phyloP scores from a whole-genome alignment of 2,113 vertebrate species.

The Girardinichthys multiradiatus region DNA sequence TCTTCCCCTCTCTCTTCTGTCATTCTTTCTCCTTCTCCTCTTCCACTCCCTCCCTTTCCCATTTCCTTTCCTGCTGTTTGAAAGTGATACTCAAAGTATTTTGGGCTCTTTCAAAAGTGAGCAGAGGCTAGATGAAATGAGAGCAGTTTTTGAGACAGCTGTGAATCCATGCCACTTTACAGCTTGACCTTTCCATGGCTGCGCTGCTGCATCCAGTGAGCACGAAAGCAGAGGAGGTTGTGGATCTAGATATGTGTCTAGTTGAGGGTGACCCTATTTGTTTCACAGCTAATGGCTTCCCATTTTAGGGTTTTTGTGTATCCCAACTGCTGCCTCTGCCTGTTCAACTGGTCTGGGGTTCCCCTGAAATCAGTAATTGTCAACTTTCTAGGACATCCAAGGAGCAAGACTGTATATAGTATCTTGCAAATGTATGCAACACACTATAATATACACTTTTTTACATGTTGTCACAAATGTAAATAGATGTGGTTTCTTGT shows the following conservation, averaged over 20 bases:
- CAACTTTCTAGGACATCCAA: slow-evolving; percentile 8
- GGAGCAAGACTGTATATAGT: background rate
- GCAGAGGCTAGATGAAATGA: slow-evolving; percentile 57
- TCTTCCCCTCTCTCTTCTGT: slow-evolving; percentile 17
- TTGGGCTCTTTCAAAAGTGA: slow-evolving; percentile 64
- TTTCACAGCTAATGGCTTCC: slow-evolving; percentile 53
- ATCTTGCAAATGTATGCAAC: background rate
- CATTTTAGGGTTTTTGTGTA: slow-evolving; percentile 39
- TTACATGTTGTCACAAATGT: too few relatives aligned
- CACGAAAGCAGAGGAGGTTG: slow-evolving; percentile 46
- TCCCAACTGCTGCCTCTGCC: slow-evolving; percentile 45
- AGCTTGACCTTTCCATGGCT: slow-evolving; percentile 55
- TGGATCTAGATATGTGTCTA: slow-evolving; percentile 36
- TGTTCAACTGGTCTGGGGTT: slow-evolving; percentile 40
- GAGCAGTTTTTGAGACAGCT: slow-evolving; percentile 62
- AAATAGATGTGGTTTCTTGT: too few relatives aligned
- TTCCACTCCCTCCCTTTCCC: slow-evolving; percentile 19
- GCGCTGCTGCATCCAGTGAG: slow-evolving; percentile 32
- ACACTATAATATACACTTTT: too few relatives aligned
- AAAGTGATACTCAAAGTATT: slow-evolving; percentile 68
- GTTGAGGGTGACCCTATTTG: slow-evolving; percentile 65
- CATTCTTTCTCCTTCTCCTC: slow-evolving; percentile 15
- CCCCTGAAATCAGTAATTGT: slow-evolving; percentile 15
- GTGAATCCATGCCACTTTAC: slow-evolving; percentile 54
- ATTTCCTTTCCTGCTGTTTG: slow-evolving; percentile 69